These are phyloP conservation scores for Coreius guichenoti DNA, from an alignment of 2,797 vertebrate genomes.

Conservation along the genomic window DNA sequence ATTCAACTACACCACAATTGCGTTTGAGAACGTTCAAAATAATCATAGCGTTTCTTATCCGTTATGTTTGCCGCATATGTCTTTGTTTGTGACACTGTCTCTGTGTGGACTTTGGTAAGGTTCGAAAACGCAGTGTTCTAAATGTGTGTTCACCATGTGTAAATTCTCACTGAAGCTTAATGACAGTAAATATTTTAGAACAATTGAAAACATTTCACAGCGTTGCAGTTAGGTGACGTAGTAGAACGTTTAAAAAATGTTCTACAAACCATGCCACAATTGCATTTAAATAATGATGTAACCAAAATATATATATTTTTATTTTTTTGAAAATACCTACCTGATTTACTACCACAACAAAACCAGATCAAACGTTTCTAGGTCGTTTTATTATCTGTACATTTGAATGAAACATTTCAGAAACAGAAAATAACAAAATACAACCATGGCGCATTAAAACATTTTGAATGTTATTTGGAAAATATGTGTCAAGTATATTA, in stretches of 20 bases:
- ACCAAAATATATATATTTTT: neutral
- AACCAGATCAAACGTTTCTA: neutral
- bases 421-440: neutral
- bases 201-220: neutral
- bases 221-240: neutral
- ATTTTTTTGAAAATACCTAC: neutral
- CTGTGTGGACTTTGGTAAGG: neutral
- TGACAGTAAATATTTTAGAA: no score
- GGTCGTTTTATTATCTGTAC: neutral
- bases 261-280: neutral
- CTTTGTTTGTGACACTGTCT: constrained; percentile 7
- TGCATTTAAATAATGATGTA: neutral
- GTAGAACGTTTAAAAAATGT: neutral
- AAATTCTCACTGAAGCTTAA: neutral
- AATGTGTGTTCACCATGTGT: neutral
- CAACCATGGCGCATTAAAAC: neutral
- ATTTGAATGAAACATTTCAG: neutral
- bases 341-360: neutral
- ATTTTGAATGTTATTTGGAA: neutral
- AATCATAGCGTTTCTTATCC: neutral
- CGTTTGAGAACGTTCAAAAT: neutral
- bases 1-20: neutral
- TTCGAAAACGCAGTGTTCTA: neutral
- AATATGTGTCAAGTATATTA: no score
- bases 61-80: neutral